Conservation (phyloP, 2,888 invertebrate species). For the Perizoma affinitatum region DNA sequence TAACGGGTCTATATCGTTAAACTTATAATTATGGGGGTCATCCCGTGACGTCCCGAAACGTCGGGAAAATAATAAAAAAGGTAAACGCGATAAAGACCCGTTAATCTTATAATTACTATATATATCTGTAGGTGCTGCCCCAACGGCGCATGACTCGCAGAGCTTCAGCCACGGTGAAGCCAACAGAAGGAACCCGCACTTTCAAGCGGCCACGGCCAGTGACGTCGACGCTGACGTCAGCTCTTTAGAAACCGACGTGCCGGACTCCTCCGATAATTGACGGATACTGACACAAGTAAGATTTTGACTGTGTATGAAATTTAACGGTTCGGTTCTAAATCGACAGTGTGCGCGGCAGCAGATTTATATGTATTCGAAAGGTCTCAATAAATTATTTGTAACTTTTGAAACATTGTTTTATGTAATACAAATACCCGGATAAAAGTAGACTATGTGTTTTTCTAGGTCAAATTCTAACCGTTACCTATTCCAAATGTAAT, state of each 20-base stretch:
- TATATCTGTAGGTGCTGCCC: conserved; percentile 7
- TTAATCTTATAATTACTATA: not conserved
- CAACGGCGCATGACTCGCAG: conserved; percentile 12
- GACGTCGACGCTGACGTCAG: conserved; percentile 73
- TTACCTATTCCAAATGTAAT: too few relatives aligned
- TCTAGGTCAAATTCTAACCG: not conserved
- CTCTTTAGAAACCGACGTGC: conserved; percentile 67
- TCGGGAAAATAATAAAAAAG: too few relatives aligned
- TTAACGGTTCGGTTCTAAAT: conserved; percentile 36
- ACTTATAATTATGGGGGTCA: too few relatives aligned
- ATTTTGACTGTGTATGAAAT: conserved; percentile 25
- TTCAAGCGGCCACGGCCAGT: conserved; percentile 43
- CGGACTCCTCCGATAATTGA: conserved; percentile 63
- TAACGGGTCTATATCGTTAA: too few relatives aligned
- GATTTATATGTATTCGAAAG: conserved; percentile 31
- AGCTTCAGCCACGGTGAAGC: conserved; percentile 29
- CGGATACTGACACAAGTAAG: conserved; percentile 17
- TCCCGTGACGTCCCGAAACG: too few relatives aligned
- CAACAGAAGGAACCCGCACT: conserved; percentile 16
- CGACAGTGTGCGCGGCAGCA: conserved; percentile 37
- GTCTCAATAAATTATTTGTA: conserved; percentile 39
- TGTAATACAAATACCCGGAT: conserved; percentile 7
- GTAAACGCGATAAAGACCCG: too few relatives aligned
- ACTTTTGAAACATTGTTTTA: conserved; percentile 11
- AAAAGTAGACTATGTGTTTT: too few relatives aligned